Conservation (phyloP, 2,797 vertebrate species). For the Odontamblyopus lacepedii region DNA sequence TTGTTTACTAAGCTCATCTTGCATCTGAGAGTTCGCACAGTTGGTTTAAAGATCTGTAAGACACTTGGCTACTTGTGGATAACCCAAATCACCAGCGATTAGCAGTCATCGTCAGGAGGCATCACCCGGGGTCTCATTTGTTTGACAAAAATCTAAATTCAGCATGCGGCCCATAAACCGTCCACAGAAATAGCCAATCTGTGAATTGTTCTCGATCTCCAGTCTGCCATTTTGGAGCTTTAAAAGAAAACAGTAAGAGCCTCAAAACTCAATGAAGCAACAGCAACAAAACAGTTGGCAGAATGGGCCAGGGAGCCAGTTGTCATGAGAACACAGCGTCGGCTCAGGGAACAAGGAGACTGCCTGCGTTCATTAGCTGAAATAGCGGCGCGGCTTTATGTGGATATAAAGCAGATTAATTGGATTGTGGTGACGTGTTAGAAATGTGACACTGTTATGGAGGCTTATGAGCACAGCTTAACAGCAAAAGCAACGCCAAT, state of each 20-base stretch:
- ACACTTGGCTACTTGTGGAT: constrained; percentile 35
- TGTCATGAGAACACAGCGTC: constrained; percentile 68
- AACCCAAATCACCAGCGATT: constrained; percentile 44
- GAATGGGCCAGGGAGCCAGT: constrained; percentile 61
- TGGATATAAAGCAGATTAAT: constrained; percentile 72
- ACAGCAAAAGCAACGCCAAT: constrained; percentile 23
- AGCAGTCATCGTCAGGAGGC: constrained; percentile 28
- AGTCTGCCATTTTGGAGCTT: constrained; percentile 32
- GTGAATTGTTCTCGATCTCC: constrained; percentile 47
- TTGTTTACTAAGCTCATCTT: constrained; percentile 68
- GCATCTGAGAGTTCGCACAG: constrained; percentile 38
- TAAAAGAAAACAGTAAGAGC: constrained; percentile 37
- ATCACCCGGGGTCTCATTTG: constrained; percentile 28
- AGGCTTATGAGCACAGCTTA: constrained; percentile 49
- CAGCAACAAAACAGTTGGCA: constrained; percentile 56
- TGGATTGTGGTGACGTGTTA: constrained; percentile 63
- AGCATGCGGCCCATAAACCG: constrained; percentile 27
- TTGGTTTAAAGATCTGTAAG: constrained; percentile 53
- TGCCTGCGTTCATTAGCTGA: constrained; percentile 64
- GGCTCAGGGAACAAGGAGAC: constrained; percentile 38
- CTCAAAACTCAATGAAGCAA: constrained; percentile 47
- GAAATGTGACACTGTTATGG: constrained; percentile 63
- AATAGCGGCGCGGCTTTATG: constrained; percentile 67
- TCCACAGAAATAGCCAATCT: constrained; percentile 23
- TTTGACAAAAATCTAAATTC: constrained; percentile 42